Evolutionary conservation across 2,113 vertebrate genomes (phyloP), one percentile per base, ranked within the genome.

Genomic region (Plecturocebus donacophilus): DNA sequence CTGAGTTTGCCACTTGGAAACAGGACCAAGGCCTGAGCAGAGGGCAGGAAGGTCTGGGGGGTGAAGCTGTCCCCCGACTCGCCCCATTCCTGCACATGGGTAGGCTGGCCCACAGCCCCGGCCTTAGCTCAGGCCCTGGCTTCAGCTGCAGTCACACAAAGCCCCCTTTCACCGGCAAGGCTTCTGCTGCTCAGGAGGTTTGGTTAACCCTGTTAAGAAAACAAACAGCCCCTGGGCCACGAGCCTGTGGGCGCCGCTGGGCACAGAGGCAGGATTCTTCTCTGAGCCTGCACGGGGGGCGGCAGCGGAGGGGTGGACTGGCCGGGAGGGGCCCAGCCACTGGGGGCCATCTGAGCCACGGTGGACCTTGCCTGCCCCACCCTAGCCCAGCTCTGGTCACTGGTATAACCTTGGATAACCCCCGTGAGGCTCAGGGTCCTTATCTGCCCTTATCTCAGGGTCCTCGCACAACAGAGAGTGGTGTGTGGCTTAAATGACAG

Each of bases 211-310:
- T 12, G 6, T 68, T 97, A 97, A 96, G 89, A 97, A 98, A 97
- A 97, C 89, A 98, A 97, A 95, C 87, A 95, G 91, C 73, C 68
- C 90, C 91, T 81, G 94, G 73, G 64, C 56, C 10, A 30, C 3
- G 66, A 88, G 92, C 52, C 14, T 13, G 45, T 1, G 3, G 96
- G 79, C 9, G 35, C 92, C 35, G 12, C 56, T 20, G 79, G 85
- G 77, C 82, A 96, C 90, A 96, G 94, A 97, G 75, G 52, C 95
- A 32, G 54, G n/a, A 95, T 96, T 97, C 92, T 97, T 97, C 49
- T 85, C 70, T 66, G 38, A 17, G 80, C 52, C 64, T 8, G 5
- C 4, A 32, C 8, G 87, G 54, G 6, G 3, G 45, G 21, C 25
- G 9, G 80, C 56, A n/a, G 40, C 1, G 5, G 20, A 0, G 27